A percentile compares a stretch with the other conserved stretches of the same genome.
phyloP scores from a whole-genome alignment of 2,113 vertebrate species.

The Mesocricetus auratus region DNA sequence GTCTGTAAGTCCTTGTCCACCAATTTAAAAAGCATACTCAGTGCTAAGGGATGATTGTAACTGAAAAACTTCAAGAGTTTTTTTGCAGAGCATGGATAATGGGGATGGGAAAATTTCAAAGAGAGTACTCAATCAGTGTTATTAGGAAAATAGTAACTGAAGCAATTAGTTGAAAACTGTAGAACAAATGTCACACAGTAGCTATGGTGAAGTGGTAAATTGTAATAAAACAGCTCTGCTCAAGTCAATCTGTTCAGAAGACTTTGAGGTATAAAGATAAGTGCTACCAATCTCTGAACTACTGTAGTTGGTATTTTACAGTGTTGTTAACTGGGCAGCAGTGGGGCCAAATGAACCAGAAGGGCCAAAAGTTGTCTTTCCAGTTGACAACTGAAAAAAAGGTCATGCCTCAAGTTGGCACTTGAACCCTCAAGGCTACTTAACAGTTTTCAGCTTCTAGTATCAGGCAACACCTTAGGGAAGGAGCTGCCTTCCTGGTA shows the following conservation, averaged over 20 bases:
- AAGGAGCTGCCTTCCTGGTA: background rate
- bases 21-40: background rate
- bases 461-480: background rate
- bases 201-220: slow-evolving; percentile 41
- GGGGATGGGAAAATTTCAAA: slow-evolving; percentile 25
- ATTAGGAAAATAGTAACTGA: background rate
- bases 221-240: slow-evolving; percentile 9
- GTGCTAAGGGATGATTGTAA: background rate
- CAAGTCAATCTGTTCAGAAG: slow-evolving; percentile 5
- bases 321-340: background rate
- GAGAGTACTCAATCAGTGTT: background rate
- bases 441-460: background rate
- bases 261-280: background rate
- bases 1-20: background rate
- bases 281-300: background rate
- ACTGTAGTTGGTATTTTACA: background rate
- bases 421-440: background rate
- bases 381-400: background rate
- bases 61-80: slow-evolving; percentile 35
- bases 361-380: background rate
- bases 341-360: background rate
- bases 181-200: slow-evolving; percentile 19
- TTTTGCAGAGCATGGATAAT: background rate
- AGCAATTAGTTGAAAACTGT: slow-evolving; percentile 22
- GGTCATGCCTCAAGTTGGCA: background rate